phyloP scores from a whole-genome alignment of 2,797 vertebrate species.

The Otolemur crassicaudatus region DNA sequence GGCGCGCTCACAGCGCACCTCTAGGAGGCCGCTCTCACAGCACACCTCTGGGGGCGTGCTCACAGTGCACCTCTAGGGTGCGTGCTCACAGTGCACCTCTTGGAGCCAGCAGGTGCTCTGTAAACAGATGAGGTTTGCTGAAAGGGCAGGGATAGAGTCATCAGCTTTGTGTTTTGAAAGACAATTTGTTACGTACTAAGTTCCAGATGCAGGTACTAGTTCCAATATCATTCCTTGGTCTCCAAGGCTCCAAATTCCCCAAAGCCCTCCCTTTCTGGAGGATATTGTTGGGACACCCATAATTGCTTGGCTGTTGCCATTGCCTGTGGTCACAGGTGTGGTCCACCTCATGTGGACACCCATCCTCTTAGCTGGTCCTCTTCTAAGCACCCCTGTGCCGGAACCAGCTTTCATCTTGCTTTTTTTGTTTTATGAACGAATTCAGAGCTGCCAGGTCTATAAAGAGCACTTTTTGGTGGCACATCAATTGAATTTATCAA shows the following conservation, averaged over 20 bases:
- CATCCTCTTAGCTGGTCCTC: background rate
- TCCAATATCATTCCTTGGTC: background rate
- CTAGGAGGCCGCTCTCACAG: background rate
- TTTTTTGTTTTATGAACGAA: background rate
- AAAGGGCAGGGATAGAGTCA: background rate
- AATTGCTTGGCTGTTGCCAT: background rate
- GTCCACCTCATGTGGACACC: background rate
- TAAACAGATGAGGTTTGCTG: background rate
- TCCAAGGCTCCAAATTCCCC: background rate
- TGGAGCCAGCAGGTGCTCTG: background rate
- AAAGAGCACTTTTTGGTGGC: background rate
- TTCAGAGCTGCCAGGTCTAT: background rate
- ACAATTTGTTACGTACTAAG: background rate
- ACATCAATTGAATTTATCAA: background rate
- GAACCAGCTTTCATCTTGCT: background rate
- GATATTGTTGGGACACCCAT: background rate
- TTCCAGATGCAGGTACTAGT: background rate
- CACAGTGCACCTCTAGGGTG: background rate
- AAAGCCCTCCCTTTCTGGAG: background rate
- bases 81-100: background rate
- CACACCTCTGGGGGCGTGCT: background rate
- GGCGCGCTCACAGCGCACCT: background rate
- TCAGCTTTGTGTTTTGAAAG: background rate
- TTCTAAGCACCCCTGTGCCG: no score
- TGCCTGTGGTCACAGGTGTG: background rate